These are phyloP conservation scores for Harpagifer antarcticus DNA, from an alignment of 2,797 vertebrate species.

Conservation along the genomic window DNA sequence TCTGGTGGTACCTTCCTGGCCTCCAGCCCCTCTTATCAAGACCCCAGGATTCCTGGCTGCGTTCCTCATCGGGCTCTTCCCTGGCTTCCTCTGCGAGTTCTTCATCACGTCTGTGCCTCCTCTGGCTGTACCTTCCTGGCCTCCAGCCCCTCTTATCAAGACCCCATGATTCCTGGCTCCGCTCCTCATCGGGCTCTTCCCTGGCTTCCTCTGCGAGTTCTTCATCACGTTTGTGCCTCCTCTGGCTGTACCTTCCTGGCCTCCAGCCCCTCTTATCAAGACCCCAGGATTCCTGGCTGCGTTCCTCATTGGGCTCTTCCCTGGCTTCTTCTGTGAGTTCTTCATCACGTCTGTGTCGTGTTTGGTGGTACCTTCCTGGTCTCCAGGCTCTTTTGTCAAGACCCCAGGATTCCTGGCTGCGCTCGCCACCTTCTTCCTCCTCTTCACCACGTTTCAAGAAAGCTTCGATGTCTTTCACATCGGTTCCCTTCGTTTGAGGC, in stretches of 20 bases:
- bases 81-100: conserved; percentile 62
- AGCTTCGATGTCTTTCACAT: conserved; percentile 75
- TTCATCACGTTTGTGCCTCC: conserved; percentile 73
- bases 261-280: conserved; percentile 72
- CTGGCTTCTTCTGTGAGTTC: conserved; percentile 62
- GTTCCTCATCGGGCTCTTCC: conserved; percentile 60
- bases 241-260: conserved; percentile 71
- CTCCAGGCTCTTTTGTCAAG: conserved; percentile 80
- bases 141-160: conserved; percentile 80
- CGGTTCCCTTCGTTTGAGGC: conserved; percentile 53
- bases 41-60: conserved; percentile 70
- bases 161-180: conserved; percentile 70
- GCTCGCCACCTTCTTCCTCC: conserved; percentile 39
- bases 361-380: conserved; percentile 69
- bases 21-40: conserved; percentile 72
- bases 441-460: conserved; percentile 68
- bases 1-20: conserved; percentile 71
- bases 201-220: conserved; percentile 62
- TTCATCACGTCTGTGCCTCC: conserved; percentile 68
- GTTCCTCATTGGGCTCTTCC: conserved; percentile 60
- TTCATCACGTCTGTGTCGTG: conserved; percentile 68
- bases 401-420: conserved; percentile 70
- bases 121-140: conserved; percentile 69
- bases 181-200: conserved; percentile 59
- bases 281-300: conserved; percentile 70